Evolutionary conservation across 1,140 invertebrate species (phyloP).

Genomic region (Brachionus sp.): DNA sequence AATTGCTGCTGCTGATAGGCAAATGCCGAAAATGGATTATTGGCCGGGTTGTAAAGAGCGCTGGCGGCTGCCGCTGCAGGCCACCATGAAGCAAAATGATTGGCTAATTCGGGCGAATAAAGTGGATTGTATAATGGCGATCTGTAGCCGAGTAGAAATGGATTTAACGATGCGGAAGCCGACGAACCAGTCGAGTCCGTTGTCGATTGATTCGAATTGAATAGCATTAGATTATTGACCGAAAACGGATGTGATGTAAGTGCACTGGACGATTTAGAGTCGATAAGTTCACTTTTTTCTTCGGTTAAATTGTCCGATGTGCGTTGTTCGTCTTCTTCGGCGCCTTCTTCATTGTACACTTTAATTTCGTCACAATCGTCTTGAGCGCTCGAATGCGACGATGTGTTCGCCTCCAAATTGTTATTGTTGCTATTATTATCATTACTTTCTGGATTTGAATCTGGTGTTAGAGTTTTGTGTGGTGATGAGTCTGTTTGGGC

Average conservation of each 20-base stretch:
- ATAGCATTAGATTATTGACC: neutral
- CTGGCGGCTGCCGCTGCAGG: conserved; percentile 23
- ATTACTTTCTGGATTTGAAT: neutral
- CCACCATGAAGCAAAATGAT: conserved; percentile 35
- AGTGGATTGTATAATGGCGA: conserved; percentile 6
- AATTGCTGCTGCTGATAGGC: conserved; percentile 42
- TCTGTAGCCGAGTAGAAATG: conserved; percentile 21
- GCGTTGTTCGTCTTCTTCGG: conserved; percentile 38
- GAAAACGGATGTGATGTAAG: neutral
- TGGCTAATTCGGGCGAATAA: conserved; percentile 17
- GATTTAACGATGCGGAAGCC: neutral
- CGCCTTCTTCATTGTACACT: conserved; percentile 42
- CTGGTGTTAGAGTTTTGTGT: neutral
- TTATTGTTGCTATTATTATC: neutral
- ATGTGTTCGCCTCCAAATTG: neutral
- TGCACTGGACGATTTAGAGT: neutral
- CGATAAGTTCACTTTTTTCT: conserved; percentile 34
- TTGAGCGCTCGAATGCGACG: neutral
- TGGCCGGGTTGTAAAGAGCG: neutral
- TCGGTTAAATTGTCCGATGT: neutral
- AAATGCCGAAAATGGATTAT: neutral
- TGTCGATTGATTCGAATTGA: neutral
- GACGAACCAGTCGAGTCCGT: neutral
- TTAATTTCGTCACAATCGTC: conserved; percentile 35
- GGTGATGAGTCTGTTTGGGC: neutral